Percentiles rank a stretch among this genome's conserved stretches.
Evolutionary conservation across 1,140 invertebrate species (phyloP).

Genomic region (Andrena cerasifolii): DNA sequence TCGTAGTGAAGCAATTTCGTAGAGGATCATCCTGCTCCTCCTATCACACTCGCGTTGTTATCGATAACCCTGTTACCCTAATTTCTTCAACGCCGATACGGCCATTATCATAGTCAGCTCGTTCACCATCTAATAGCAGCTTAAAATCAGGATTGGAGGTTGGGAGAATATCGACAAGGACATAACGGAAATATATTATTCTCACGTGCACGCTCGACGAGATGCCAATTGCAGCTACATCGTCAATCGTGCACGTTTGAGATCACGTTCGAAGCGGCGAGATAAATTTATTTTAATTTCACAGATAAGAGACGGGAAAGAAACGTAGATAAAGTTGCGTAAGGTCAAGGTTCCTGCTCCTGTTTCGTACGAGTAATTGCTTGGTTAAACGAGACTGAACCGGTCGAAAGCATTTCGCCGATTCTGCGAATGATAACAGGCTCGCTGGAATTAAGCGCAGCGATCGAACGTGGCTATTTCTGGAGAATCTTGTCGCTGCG

Average conservation of each 20-base stretch:
- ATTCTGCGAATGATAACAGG: too few relatives aligned
- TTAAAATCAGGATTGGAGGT: not conserved
- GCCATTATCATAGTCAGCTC: not conserved
- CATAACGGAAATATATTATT: not conserved
- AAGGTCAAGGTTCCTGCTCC: too few relatives aligned
- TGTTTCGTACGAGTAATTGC: too few relatives aligned
- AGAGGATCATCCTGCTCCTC: not conserved
- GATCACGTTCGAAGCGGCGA: too few relatives aligned
- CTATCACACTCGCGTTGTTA: not conserved
- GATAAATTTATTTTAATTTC: not conserved
- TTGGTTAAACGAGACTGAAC: too few relatives aligned
- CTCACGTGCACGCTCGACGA: too few relatives aligned
- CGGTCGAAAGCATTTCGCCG: too few relatives aligned
- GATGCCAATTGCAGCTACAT: too few relatives aligned
- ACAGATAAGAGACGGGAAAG: not conserved
- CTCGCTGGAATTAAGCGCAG: not conserved
- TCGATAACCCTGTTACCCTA: not conserved
- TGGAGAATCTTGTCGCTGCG: not conserved
- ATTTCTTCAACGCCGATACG: not conserved
- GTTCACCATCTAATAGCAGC: not conserved
- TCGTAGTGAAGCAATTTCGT: not conserved
- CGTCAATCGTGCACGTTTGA: too few relatives aligned
- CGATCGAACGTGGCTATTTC: not conserved
- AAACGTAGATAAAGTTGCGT: not conserved
- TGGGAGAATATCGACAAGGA: too few relatives aligned